A percentile compares a stretch with the other conserved stretches of the same genome.
These are phyloP conservation scores for Mycalesis mineus DNA, from an alignment of 2,888 invertebrate genomes.

Conservation along the genomic window DNA sequence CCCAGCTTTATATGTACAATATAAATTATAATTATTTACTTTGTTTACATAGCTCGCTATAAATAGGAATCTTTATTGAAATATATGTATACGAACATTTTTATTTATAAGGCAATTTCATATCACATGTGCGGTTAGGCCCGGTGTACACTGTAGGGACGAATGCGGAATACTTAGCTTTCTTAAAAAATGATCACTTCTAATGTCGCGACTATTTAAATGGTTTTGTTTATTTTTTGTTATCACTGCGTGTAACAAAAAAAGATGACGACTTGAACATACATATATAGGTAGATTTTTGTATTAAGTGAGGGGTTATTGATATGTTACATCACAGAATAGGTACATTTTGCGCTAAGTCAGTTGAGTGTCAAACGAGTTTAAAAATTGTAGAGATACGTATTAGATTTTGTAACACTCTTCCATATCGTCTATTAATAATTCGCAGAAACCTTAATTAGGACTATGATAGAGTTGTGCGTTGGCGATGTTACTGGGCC, in stretches of 20 bases:
- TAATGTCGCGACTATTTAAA: no score
- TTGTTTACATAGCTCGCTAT: conserved; percentile 34
- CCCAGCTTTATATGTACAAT: conserved; percentile 42
- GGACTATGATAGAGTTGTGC: not conserved
- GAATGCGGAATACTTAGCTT: not conserved
- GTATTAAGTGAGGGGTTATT: no score
- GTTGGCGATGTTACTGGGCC: not conserved
- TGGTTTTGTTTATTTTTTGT: no score
- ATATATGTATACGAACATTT: conserved; percentile 20
- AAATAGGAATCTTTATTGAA: conserved; percentile 29
- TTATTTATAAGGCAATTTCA: conserved; percentile 57
- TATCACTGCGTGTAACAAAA: no score
- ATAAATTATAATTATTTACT: conserved; percentile 36
- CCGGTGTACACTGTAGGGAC: not conserved
- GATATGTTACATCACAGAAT: not conserved
- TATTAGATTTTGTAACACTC: no score
- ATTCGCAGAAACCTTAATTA: not conserved
- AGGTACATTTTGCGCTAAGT: not conserved
- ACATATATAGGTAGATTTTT: no score
- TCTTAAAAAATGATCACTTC: no score
- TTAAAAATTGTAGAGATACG: no score
- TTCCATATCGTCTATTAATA: no score
- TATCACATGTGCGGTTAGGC: conserved; percentile 57
- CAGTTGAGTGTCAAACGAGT: no score
- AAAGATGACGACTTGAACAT: no score